A percentile compares a stretch with the other conserved stretches of the same genome.
phyloP scores from a whole-genome alignment of 2,888 invertebrate genomes.

The Ennomos fuscantarius region DNA sequence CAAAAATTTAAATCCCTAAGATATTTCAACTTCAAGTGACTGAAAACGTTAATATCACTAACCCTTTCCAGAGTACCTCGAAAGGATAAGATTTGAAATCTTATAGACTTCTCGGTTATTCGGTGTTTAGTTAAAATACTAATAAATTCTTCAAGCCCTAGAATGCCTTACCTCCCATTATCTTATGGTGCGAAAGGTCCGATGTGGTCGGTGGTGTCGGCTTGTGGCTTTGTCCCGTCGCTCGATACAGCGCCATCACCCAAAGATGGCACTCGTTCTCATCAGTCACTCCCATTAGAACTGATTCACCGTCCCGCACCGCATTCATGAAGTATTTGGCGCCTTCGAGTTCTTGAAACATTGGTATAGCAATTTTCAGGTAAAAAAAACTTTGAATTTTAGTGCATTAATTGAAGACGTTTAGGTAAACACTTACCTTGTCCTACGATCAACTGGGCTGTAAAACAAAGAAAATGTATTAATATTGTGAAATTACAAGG shows the following conservation, averaged over 20 bases:
- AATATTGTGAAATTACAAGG: background rate
- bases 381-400: no score
- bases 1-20: no score
- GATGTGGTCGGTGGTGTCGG: constrained; percentile 97
- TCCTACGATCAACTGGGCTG: constrained; percentile 96
- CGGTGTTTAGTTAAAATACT: no score
- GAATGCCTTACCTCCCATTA: constrained; percentile 90
- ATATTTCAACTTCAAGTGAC: no score
- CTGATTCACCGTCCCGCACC: constrained; percentile 98
- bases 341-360: constrained; percentile 92
- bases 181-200: constrained; percentile 87
- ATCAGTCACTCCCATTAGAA: constrained; percentile 97
- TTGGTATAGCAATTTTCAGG: background rate
- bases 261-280: constrained; percentile 99
- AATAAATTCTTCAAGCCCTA: no score
- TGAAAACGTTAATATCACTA: no score
- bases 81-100: no score
- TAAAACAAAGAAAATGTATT: constrained; percentile 54
- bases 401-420: no score
- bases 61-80: no score
- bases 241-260: constrained; percentile 99
- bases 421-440: constrained; percentile 88
- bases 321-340: constrained; percentile 99
- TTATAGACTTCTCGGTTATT: no score
- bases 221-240: constrained; percentile 99